Conservation (phyloP, 2,888 invertebrate genomes). For the Lepas anatifera region DNA sequence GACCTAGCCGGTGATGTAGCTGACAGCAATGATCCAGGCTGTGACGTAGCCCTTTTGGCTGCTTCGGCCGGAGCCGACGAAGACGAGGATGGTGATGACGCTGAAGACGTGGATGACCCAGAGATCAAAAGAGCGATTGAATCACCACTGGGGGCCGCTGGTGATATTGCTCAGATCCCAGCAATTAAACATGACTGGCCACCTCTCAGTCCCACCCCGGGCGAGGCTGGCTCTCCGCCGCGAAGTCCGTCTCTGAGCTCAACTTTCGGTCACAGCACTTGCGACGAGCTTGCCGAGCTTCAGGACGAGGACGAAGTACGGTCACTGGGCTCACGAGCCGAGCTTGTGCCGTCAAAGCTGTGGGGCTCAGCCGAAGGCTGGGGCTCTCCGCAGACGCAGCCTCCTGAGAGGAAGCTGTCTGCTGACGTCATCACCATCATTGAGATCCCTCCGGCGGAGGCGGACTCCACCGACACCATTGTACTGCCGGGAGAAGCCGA, state of each 20-base stretch:
- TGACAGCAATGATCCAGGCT: not conserved
- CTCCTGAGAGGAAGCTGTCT: not conserved
- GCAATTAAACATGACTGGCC: no score
- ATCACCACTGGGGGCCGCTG: no score
- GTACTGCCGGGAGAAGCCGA: no score
- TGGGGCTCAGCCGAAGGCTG: not conserved
- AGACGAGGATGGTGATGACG: no score
- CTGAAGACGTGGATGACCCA: no score
- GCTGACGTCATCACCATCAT: not conserved
- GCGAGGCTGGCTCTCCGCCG: not conserved
- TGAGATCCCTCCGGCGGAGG: not conserved
- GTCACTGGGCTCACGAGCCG: not conserved
- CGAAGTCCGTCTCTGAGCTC: conserved; percentile 13
- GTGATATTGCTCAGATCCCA: no score
- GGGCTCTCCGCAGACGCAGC: not conserved
- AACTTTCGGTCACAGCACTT: conserved; percentile 18
- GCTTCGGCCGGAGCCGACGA: no score
- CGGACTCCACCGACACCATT: no score
- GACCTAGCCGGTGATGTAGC: no score
- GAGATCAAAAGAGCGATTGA: no score
- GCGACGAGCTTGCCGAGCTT: conserved; percentile 17
- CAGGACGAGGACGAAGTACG: conserved; percentile 9
- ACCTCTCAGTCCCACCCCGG: not conserved
- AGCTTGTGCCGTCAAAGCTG: not conserved
- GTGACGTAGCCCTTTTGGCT: not conserved